Evolutionary conservation across 2,888 invertebrate genomes (phyloP).

Genomic region (Campoletis raptor): DNA sequence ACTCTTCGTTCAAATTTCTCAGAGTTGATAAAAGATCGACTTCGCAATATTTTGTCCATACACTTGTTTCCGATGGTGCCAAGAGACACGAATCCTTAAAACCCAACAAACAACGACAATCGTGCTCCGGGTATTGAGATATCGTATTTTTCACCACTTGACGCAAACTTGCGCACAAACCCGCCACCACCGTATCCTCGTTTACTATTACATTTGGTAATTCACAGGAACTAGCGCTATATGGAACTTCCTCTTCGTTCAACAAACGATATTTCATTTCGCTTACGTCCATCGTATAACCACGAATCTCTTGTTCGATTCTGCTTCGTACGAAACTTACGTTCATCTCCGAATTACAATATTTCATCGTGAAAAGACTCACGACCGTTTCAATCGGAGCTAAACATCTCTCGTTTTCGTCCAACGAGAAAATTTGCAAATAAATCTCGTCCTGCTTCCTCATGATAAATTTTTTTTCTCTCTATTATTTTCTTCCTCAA

Average conservation of each 20-base stretch:
- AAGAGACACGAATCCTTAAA: constrained; percentile 93
- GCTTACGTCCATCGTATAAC: constrained; percentile 81
- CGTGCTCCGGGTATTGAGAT: constrained; percentile 76
- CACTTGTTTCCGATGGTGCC: constrained; percentile 93
- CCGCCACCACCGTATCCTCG: constrained; percentile 89
- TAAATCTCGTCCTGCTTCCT: constrained; percentile 79
- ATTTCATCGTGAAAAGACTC: constrained; percentile 88
- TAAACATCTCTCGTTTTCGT: constrained; percentile 71
- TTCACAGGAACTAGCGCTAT: constrained; percentile 85
- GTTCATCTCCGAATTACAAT: constrained; percentile 85
- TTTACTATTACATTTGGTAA: constrained; percentile 89
- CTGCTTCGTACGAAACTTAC: constrained; percentile 85
- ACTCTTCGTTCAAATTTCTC: constrained; percentile 83
- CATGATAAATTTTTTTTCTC: constrained; percentile 37
- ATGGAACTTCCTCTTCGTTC: constrained; percentile 83
- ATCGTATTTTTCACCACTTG: constrained; percentile 86
- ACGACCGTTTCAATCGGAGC: constrained; percentile 89
- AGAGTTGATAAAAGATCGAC: constrained; percentile 90
- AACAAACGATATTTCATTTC: constrained; percentile 82
- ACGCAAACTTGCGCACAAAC: constrained; percentile 91
- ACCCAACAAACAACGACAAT: constrained; percentile 88
- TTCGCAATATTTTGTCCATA: constrained; percentile 98
- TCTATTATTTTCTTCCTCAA: neutral
- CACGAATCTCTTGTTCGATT: constrained; percentile 71
- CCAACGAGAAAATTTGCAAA: constrained; percentile 78